These are phyloP conservation scores for Patella vulgata DNA, from an alignment of 1,140 invertebrate species.

Conservation along the genomic window DNA sequence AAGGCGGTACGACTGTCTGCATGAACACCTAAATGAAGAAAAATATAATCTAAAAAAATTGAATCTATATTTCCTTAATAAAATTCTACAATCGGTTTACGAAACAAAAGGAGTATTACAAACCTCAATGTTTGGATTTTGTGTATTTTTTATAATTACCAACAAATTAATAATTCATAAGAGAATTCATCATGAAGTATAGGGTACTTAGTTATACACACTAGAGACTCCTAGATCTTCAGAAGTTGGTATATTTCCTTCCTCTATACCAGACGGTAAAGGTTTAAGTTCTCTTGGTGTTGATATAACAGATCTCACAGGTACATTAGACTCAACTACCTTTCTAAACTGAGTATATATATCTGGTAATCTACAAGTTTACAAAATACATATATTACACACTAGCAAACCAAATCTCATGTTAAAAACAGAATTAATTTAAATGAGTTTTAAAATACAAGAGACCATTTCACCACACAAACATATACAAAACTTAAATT, in stretches of 20 bases:
- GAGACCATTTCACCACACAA: too few species aligned
- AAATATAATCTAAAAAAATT: neutral
- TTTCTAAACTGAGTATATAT: constrained; percentile 67
- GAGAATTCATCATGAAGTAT: too few species aligned
- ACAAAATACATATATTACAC: too few species aligned
- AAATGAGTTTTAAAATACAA: too few species aligned
- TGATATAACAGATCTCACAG: constrained; percentile 46
- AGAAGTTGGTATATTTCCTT: constrained; percentile 52
- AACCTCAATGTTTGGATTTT: too few species aligned
- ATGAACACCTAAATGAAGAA: constrained; percentile 4
- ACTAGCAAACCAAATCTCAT: too few species aligned
- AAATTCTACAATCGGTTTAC: neutral
- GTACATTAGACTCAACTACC: constrained; percentile 50
- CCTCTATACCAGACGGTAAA: constrained; percentile 47
- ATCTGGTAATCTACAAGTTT: constrained; percentile 57
- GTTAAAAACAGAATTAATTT: too few species aligned
- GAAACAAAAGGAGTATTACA: neutral
- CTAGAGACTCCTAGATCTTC: constrained; percentile 46
- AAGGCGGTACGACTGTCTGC: constrained; percentile 50
- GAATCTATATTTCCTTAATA: neutral
- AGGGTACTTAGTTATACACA: too few species aligned
- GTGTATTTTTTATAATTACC: too few species aligned
- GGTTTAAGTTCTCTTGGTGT: constrained; percentile 58
- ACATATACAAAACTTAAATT: too few species aligned
- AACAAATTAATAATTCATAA: too few species aligned